Conservation (phyloP, 2,113 vertebrate species). For the Lophotis ruficrista region DNA sequence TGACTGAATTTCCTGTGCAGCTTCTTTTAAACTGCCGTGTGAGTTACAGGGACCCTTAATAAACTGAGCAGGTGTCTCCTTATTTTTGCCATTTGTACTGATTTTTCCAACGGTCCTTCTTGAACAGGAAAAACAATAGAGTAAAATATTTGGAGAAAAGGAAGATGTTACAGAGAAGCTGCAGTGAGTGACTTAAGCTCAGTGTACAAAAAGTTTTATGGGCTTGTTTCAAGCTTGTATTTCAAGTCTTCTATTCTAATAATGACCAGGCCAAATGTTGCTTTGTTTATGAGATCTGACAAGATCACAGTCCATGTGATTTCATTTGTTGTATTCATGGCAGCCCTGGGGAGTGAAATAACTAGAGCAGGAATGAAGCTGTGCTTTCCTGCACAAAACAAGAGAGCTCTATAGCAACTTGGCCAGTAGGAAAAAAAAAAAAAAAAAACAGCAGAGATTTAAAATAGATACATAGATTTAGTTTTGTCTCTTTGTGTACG, state of each 20-base stretch:
- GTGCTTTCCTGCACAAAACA: neutral
- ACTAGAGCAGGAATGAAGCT: slow-evolving; percentile 58
- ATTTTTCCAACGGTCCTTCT: neutral
- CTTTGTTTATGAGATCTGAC: slow-evolving; percentile 50
- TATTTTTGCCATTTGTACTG: neutral
- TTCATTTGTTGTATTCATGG: slow-evolving; percentile 41
- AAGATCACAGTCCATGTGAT: slow-evolving; percentile 31
- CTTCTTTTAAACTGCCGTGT: neutral
- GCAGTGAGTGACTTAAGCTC: neutral
- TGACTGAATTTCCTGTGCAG: neutral
- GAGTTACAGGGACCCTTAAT: neutral
- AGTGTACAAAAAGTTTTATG: neutral
- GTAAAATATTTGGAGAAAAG: neutral
- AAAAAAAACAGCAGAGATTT: neutral
- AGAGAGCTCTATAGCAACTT: neutral
- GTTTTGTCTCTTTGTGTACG: neutral
- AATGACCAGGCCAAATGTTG: neutral
- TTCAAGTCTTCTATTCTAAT: neutral
- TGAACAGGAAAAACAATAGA: neutral
- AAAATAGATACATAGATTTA: neutral
- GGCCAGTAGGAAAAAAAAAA: neutral
- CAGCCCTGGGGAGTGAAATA: slow-evolving; percentile 59
- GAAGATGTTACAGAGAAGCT: neutral
- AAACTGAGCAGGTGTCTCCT: neutral
- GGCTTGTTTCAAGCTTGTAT: neutral